phyloP scores from a whole-genome alignment of 2,888 invertebrate species.

The Tribolium freemani region DNA sequence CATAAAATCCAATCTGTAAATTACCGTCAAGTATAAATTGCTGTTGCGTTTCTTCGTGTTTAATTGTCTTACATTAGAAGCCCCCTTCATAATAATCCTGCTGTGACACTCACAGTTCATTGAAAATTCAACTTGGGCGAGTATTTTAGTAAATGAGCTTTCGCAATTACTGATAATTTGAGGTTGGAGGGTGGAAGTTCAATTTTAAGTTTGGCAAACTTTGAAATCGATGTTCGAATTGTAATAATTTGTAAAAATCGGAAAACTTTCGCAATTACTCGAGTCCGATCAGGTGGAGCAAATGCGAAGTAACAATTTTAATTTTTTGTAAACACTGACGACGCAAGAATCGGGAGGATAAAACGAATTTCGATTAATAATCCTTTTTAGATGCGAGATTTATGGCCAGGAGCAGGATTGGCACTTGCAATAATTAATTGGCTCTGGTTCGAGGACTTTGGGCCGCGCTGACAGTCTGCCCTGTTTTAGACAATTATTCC shows the following conservation, averaged over 20 bases:
- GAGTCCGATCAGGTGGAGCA: background rate
- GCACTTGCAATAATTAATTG: constrained; percentile 39
- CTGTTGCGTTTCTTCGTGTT: constrained; percentile 40
- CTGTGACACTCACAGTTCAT: constrained; percentile 51
- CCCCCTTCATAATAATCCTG: constrained; percentile 47
- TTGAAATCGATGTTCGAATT: constrained; percentile 8
- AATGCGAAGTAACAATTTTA: constrained; percentile 17
- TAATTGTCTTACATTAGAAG: constrained; percentile 49
- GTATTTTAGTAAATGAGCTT: constrained; percentile 51
- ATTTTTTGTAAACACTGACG: constrained; percentile 40
- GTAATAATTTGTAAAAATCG: constrained; percentile 23
- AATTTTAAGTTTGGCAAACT: constrained; percentile 31
- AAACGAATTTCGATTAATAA: constrained; percentile 40
- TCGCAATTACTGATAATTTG: constrained; percentile 53
- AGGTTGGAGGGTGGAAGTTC: constrained; percentile 44
- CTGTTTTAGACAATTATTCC: constrained; percentile 13
- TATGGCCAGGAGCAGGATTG: constrained; percentile 29
- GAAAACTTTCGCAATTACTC: constrained; percentile 32
- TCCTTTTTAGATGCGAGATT: constrained; percentile 27
- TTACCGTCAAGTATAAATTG: constrained; percentile 45
- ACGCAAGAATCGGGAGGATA: constrained; percentile 27
- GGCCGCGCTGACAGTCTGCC: background rate
- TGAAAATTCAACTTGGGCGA: constrained; percentile 47
- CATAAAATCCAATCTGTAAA: constrained; percentile 47
- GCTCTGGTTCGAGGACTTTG: constrained; percentile 12